Base-by-base conservation (phyloP, 2,888 invertebrate genomes). In the Nasonia oneida region DNA sequence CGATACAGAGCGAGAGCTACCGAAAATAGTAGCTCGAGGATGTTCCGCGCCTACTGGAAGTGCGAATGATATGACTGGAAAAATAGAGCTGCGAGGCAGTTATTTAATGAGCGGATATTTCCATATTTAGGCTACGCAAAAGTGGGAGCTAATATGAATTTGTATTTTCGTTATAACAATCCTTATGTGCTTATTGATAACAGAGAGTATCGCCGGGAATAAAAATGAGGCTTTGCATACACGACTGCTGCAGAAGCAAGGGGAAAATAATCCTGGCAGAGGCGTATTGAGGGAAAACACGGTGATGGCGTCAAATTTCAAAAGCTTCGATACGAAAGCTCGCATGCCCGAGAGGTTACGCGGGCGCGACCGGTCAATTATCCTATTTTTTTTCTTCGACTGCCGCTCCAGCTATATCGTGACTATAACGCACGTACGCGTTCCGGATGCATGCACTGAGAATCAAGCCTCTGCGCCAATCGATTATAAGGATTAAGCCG, bases 401-500 rank as follows among this genome's bases (percentile, higher is more conserved):
- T 53, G 53, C 14, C 53, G 53, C 53, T 18, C 2, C 2, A 18
- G 18, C 53, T 29, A 29, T 29, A 29, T 29, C 29, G 29, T 53
- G 8, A 8, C 18, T 57, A 29, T 29, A 3, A 6, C 64, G 64
- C 3, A 64, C 29, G 29, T 29, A 29, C n/a, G 29, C 12, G 5
- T 61, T 37, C 37, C 1, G 4, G 37, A 37, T 37, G 37, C 37
- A 61, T n/a, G 4, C 23, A 61, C 23, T 23, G 23, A 23, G 23
- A 23, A 61, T 14, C 71, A 18, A 57, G n/a, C 29, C 37, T n/a
- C 71, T 10, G 10, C 50, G 23, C 15, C 14, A n/a, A 57, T 10
- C 57, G 53, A 57, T 81, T 74, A 73, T 73, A 73, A 61, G 73
- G 73, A 74, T 73, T 81, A 42, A 81, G 42, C 33, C 18, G 29